Base-by-base conservation (phyloP, 2,113 vertebrate species). In the Phalacrocorax carbo region DNA sequence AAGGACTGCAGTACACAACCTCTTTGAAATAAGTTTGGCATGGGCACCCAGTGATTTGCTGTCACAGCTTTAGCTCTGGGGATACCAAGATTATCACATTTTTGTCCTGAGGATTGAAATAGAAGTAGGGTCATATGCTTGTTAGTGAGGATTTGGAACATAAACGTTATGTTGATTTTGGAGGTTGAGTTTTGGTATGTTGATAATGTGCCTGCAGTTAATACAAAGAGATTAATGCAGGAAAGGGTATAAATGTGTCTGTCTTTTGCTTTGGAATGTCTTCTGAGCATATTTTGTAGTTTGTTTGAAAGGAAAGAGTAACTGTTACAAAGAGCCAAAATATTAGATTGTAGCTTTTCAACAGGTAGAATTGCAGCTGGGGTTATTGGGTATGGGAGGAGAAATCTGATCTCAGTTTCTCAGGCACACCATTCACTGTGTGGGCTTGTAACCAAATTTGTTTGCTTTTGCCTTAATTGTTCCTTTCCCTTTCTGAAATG, bases 321-420 rank as follows among this genome's bases (percentile, higher is more conserved):
- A 27, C 23, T 55, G 30, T 69, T 62, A 34, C 9, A 29, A 62
- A 71, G 58, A 52, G 15, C 11, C 54, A 76, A 77, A 88, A 21
- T 79, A 55, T 17, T 60, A 79, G 32, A 20, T 15, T 36, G 13
- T 51, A 40, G 25, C 36, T 85, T 90, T 90, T 90, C 54, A 65
- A 36, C 29, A 55, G 32, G 38, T 79, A 48, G 44, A 85, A 79
- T 82, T 85, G 57, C 58, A 79, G 32, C 52, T 82, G n/a, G 11
- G 0, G 0, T 29, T 84, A 60, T 5, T 46, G 48, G 9, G 16
- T 89, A 46, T 44, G 0, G 0, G n/a, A 36, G 6, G 42, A 76
- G 66, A 76, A n/a, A 54, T 8, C 10, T 64, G 9, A 68, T 88
- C 52, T 57, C 2, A 1, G 11, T 86, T 85, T 75, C 42, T 76